phyloP scores from a whole-genome alignment of 2,797 vertebrate genomes.

The Hyperoplus lanceolatus region DNA sequence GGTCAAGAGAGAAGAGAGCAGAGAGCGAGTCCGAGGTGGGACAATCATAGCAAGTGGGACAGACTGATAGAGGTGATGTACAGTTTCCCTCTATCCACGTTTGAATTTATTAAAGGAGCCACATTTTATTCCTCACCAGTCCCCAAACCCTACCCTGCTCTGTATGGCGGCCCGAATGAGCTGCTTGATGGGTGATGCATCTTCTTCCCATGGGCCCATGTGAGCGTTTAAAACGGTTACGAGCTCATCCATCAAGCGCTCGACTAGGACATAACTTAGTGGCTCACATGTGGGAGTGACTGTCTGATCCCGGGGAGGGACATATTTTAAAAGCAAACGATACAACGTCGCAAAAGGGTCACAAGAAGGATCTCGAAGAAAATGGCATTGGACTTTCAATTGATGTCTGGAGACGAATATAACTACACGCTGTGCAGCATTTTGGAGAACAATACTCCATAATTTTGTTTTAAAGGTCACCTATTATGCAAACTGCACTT shows the following conservation, averaged over 20 bases:
- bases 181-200: constrained; percentile 67
- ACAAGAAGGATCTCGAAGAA: constrained; percentile 20
- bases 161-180: constrained; percentile 37
- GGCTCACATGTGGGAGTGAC: constrained; percentile 35
- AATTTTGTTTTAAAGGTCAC: background rate
- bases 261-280: constrained; percentile 43
- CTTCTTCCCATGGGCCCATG: constrained; percentile 61
- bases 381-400: background rate
- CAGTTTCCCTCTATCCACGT: constrained; percentile 47
- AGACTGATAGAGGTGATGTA: constrained; percentile 53
- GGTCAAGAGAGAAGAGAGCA: constrained; percentile 46
- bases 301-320: constrained; percentile 17
- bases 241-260: constrained; percentile 74
- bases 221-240: constrained; percentile 71
- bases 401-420: background rate
- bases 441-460: background rate
- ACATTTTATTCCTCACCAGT: constrained; percentile 56
- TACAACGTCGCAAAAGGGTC: constrained; percentile 27
- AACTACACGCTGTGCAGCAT: background rate
- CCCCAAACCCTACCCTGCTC: constrained; percentile 10
- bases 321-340: constrained; percentile 36
- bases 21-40: constrained; percentile 24
- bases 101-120: constrained; percentile 55
- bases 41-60: constrained; percentile 37
- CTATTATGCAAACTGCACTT: no score